Evolutionary conservation across 1,140 invertebrate species (phyloP), one percentile per base, ranked within the genome.

Genomic region (Drosophila ananassae): DNA sequence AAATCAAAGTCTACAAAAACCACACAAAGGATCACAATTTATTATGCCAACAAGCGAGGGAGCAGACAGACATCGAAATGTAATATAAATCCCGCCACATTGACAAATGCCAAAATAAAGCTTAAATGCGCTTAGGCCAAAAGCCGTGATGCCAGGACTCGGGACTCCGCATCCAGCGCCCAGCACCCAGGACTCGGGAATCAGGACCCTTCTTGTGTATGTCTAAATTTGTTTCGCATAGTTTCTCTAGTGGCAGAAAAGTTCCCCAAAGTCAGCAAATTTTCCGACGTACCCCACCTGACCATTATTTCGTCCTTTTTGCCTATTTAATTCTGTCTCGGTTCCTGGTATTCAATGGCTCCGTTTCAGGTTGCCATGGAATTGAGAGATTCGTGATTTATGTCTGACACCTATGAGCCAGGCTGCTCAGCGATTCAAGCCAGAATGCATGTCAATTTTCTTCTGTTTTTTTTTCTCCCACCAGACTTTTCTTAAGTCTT

Each of bases 41-140:
- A 89, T 83, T 89, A 89, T 69, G 62, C 63, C 71, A 61, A 62
- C 64, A 58, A 56, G 66, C 52, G 61, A 28, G 25, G 21, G 39
- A 12, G 44, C 69, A 53, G 71, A 63, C 66, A 73, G 66, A 74
- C 62, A 73, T 78, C 48, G 78, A 82, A 78, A 71, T 81, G 74
- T 75, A 77, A 47, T 78, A 81, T 85, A 87, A 89, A 79, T 89
- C 83, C 79, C 76, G 44, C 66, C 66, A 75, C 84, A 89, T 89
- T 89, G 83, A 89, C 83, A 89, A 89, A 89, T 89, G 83, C 83
- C 83, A 83, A 89, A 87, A 89, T 83, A 83, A 79, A 71, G 83
- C 83, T 89, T 89, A 83, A 83, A 89, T 89, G 79, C 78, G 83
- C 83, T 89, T 89, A 89, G 63, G 73, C 52, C 53, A 52, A 28